phyloP scores from a whole-genome alignment of 2,888 invertebrate species.

The Callinectes sapidus region DNA sequence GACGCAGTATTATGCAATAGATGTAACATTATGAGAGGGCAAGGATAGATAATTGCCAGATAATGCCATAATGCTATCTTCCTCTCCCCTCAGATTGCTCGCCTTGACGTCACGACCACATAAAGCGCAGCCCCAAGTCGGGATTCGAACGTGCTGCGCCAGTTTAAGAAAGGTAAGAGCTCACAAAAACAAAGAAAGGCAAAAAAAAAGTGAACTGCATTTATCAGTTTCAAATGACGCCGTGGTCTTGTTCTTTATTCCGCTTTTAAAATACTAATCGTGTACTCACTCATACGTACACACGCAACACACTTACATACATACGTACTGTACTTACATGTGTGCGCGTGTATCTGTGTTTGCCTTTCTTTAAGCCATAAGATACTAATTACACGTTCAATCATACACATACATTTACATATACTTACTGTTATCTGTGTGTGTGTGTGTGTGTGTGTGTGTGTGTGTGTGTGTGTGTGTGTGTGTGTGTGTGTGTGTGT shows the following conservation, averaged over 20 bases:
- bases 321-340: neutral
- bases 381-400: neutral
- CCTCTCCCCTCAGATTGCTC: neutral
- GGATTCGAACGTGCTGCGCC: neutral
- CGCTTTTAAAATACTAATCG: neutral
- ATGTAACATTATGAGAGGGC: constrained; percentile 28
- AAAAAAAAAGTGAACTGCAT: neutral
- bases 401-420: neutral
- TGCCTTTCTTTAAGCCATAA: neutral
- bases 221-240: neutral
- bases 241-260: neutral
- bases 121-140: neutral
- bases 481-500: constrained; percentile 4
- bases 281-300: neutral
- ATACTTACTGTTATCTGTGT: neutral
- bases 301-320: neutral
- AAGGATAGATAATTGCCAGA: constrained; percentile 5
- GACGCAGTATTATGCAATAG: constrained; percentile 36
- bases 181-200: neutral
- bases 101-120: neutral
- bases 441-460: constrained; percentile 19
- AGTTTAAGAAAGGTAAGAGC: neutral
- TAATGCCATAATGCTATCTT: constrained; percentile 11
- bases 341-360: neutral
- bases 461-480: constrained; percentile 12